phyloP scores from a whole-genome alignment of 2,113 vertebrate genomes.

The Lasiurus borealis region DNA sequence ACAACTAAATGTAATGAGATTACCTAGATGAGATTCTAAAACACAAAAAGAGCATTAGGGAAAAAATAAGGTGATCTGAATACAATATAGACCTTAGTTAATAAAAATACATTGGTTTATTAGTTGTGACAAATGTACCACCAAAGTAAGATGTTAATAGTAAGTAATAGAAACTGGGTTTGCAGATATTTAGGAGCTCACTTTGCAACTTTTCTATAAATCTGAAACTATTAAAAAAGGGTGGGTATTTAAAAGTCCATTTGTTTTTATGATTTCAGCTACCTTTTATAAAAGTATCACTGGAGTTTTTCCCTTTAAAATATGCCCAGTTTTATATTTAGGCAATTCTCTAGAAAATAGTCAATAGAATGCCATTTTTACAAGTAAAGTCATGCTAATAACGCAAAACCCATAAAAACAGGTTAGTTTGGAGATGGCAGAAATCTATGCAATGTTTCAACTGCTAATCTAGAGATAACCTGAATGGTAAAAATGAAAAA shows the following conservation, averaged over 20 bases:
- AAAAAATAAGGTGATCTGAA: background rate
- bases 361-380: background rate
- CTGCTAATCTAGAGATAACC: background rate
- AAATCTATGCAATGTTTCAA: background rate
- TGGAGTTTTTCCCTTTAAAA: background rate
- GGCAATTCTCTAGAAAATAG: background rate
- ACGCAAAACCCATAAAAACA: background rate
- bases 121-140: background rate
- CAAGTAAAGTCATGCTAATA: background rate
- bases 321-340: background rate
- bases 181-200: background rate
- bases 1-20: background rate
- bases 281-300: background rate
- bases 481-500: background rate
- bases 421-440: background rate
- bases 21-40: background rate
- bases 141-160: background rate
- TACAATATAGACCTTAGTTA: background rate
- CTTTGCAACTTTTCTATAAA: background rate
- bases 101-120: background rate
- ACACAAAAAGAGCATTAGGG: background rate
- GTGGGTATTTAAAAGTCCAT: background rate
- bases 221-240: background rate
- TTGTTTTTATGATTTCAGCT: background rate
- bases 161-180: background rate